A percentile compares a stretch with the other conserved stretches of the same genome.
Conservation (phyloP, 2,888 invertebrate genomes). For the Sialis lutaria region DNA sequence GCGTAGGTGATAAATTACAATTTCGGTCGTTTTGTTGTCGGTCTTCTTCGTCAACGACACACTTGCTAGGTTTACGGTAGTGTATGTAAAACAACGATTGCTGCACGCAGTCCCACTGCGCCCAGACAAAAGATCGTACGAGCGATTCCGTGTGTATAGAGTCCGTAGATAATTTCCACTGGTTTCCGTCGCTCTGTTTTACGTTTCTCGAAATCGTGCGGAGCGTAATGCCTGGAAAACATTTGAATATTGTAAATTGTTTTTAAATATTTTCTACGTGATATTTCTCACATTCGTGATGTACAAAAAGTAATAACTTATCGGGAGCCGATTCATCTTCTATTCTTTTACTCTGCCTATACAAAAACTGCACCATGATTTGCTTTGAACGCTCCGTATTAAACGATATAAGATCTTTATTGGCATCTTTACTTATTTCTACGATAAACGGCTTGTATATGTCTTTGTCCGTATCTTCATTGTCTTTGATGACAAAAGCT, state of each 20-base stretch:
- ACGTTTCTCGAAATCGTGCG: constrained; percentile 16
- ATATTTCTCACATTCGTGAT: constrained; percentile 52
- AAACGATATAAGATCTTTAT: constrained; percentile 21
- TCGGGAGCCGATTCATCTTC: constrained; percentile 29
- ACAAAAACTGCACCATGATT: constrained; percentile 63
- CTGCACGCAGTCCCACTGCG: constrained; percentile 67
- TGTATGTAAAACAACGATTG: constrained; percentile 75
- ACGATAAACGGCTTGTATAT: constrained; percentile 46
- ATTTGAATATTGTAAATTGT: not conserved
- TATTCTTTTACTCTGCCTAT: constrained; percentile 31
- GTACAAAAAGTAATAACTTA: constrained; percentile 54
- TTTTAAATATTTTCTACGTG: not conserved
- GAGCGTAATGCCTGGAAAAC: constrained; percentile 17
- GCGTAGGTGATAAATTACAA: constrained; percentile 46
- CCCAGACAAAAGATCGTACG: constrained; percentile 65
- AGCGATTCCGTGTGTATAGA: constrained; percentile 24
- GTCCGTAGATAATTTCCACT: constrained; percentile 10
- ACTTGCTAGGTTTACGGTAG: constrained; percentile 49
- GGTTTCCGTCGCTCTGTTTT: constrained; percentile 9
- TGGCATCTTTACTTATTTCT: constrained; percentile 32
- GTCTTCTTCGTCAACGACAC: constrained; percentile 46
- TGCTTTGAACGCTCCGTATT: constrained; percentile 46
- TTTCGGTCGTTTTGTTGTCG: constrained; percentile 36
- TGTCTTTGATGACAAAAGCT: constrained; percentile 46
- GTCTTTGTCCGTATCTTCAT: constrained; percentile 9